Conservation (phyloP, 2,888 invertebrate species). For the Drosophila nigricruria region DNA sequence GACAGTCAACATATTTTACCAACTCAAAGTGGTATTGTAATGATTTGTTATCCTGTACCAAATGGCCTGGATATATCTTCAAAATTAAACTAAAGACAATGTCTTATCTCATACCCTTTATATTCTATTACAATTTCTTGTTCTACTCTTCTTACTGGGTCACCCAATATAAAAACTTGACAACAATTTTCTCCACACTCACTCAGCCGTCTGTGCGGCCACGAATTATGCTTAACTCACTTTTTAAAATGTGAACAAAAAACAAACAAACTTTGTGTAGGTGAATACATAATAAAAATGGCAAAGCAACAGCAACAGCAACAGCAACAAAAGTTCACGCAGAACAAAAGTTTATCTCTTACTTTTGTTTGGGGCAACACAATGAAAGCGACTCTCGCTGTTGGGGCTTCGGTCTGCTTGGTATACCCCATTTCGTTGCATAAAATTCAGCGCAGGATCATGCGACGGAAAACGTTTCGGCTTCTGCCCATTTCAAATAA, state of each 20-base stretch:
- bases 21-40: no score
- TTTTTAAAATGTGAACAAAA: conserved; percentile 54
- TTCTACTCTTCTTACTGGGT: neutral
- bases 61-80: neutral
- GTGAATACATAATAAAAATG: conserved; percentile 43
- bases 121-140: neutral
- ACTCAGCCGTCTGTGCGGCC: neutral
- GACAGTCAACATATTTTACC: neutral
- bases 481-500: conserved; percentile 45
- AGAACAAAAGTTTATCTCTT: conserved; percentile 78
- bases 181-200: neutral
- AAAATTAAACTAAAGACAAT: neutral
- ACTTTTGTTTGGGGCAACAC: conserved; percentile 74
- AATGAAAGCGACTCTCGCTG: conserved; percentile 21
- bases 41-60: accelerated
- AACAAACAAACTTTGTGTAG: conserved; percentile 26
- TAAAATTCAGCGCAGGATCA: conserved; percentile 55
- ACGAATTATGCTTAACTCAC: conserved; percentile 67
- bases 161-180: neutral
- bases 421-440: conserved; percentile 37
- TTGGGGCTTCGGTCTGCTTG: neutral
- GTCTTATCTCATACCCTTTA: neutral
- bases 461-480: conserved; percentile 46
- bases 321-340: conserved; percentile 68
- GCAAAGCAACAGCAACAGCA: conserved; percentile 8